Evolutionary conservation across 2,888 invertebrate genomes (phyloP).

Genomic region (Leistus spinibarbis): DNA sequence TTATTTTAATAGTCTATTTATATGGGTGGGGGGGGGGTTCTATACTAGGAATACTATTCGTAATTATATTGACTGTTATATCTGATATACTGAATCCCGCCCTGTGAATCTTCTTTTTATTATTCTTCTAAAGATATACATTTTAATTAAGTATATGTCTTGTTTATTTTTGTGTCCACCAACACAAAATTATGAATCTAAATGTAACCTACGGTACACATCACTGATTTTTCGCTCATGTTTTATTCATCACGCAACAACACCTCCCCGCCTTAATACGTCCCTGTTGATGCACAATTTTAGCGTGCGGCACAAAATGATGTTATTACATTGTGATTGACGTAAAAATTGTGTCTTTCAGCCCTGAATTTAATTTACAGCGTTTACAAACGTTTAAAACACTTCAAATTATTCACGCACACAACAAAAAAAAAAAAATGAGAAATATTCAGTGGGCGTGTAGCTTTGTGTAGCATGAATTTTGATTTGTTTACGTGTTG

Average conservation of each 20-base stretch:
- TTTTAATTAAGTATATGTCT: not conserved
- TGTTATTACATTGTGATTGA: not conserved
- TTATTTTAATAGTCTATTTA: no score
- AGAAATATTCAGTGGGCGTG: no score
- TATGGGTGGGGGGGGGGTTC: no score
- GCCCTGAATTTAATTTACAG: no score
- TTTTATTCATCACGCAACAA: not conserved
- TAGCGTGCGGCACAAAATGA: not conserved
- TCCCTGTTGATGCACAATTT: not conserved
- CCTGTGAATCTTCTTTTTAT: not conserved
- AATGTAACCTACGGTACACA: not conserved
- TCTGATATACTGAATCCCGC: no score
- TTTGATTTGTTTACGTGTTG: no score
- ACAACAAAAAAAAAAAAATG: no score
- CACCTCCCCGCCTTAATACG: not conserved
- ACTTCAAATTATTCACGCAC: no score
- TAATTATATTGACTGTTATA: no score
- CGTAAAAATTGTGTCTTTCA: no score
- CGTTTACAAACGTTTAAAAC: not conserved
- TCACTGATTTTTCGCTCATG: not conserved
- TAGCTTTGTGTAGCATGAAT: no score
- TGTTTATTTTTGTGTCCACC: not conserved
- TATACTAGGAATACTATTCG: no score
- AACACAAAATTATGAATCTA: not conserved
- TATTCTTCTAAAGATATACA: not conserved